Base-by-base conservation (phyloP, 2,888 invertebrate species). In the Drosophila percnosoma region DNA sequence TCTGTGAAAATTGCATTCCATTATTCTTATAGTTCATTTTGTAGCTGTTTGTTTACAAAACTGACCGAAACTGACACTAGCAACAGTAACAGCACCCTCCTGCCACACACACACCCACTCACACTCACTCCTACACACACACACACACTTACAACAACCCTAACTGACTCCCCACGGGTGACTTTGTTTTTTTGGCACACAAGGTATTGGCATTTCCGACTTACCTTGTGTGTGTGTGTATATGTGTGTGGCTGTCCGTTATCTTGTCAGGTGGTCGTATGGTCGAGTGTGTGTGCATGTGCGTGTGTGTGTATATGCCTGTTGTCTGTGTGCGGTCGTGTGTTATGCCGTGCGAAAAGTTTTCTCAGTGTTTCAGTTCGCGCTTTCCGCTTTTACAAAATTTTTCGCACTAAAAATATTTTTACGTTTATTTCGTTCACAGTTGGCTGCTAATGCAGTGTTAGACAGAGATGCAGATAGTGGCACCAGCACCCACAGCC, bases 391-490 rank as follows among this genome's bases (percentile, higher is more conserved):
- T 65, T 74, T 80, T 75, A 66, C 85, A 36, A 76, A 83, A 88
- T 75, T 82, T 67, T 85, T 87, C 86, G 75, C 80, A 88, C 86
- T 85, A 85, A 83, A 83, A 82, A 89, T 87, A 89, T 86, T 83
- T 83, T 78, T 78, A 80, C 81, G 73, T 86, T 83, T 86, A 89
- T 86, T 89, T 83, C 73, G 68, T 83, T 89, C 73, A 83, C 89
- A 89, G 83, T 87, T 83, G 89, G 69, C 78, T 87, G 81, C 83
- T 86, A 87, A 83, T 83, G 89, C 89, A 89, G 78, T 78, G 83
- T 64, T 78, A 83, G 73, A 77, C 65, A 69, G 66, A 73, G 81
- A 77, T 49, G 49, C 52, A 68, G 49, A 62, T 54, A 63, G 54
- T 33, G 24, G 38, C 34, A 60, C 33, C 36, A 18, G 51, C 67